Evolutionary conservation across 2,113 vertebrate genomes (phyloP), one percentile per base, ranked within the genome.

Genomic region (Cathartes aura): DNA sequence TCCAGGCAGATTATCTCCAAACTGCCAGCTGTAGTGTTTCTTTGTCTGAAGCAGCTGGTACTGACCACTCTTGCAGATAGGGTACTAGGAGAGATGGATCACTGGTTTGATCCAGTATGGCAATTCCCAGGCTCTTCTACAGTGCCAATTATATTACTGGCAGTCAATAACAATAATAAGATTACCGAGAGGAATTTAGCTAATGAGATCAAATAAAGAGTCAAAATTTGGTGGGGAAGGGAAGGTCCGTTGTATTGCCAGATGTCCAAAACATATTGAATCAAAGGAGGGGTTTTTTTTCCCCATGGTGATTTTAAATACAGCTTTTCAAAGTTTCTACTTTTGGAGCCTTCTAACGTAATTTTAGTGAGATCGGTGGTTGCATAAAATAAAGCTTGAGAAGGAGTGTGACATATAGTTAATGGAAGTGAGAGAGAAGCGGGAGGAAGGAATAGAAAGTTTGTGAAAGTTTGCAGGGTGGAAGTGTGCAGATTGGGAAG

Each of bases 1-100:
- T 96, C 73, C 78, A 90, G 93, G 82, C 94, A 93, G 82, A 93
- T 96, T 94, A 95, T 96, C 93, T 96, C 87, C 79, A 63, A 95
- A 88, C 48, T 71, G 84, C 93, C 94, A 96, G 91, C 94, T 94
- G 91, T 76, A 96, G 71, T 7, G 4, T 92, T 95, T 88, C 94
- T 96, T 97, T 96, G 95, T 97, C 82, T 92, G 87, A 43, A 91
- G 97, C 96, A 97, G 91, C 96, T 97, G 95, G 93, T 94, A 96
- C 87, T 96, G 95, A 91, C 94, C 93, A 94, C 90, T 97, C 59
- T 93, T 71, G 71, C 85, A 97, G 84, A 90, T 20, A 81, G 78
- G 18, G 29, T 91, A 52, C 45, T 76, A 40, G 91, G 79, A 73
- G 90, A 97, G 97, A 97, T 94, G 75, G 87, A 97, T 97, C 89